These are phyloP conservation scores for Nesidiocoris tenuis DNA, from an alignment of 2,888 invertebrate genomes.

Conservation along the genomic window DNA sequence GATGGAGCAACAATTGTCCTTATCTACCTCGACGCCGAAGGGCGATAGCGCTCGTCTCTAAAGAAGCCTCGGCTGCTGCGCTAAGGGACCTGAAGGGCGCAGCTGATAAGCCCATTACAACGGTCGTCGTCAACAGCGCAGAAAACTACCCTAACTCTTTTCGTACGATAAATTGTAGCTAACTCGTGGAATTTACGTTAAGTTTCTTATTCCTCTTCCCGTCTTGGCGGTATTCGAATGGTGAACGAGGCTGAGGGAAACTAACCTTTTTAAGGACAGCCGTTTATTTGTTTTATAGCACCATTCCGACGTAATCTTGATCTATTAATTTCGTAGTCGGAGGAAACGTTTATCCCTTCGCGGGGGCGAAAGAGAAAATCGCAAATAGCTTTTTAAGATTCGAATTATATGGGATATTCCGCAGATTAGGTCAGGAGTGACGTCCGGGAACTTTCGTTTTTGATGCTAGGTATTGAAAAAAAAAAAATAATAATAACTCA, in stretches of 20 bases:
- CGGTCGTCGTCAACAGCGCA: constrained; percentile 19
- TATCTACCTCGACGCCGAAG: constrained; percentile 3
- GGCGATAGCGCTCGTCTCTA: constrained; percentile 3
- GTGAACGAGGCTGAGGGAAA: background rate
- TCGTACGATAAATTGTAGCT: constrained; percentile 14
- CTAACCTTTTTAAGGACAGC: constrained; percentile 9
- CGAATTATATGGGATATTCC: too few species aligned
- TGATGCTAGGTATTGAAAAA: too few species aligned
- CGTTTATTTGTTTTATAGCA: constrained; percentile 32
- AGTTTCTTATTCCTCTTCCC: background rate
- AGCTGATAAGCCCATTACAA: constrained; percentile 36
- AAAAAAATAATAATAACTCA: too few species aligned
- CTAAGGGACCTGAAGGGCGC: constrained; percentile 1
- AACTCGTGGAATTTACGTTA: constrained; percentile 27
- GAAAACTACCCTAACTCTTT: constrained; percentile 30
- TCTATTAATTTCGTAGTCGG: constrained; percentile 20
- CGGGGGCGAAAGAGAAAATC: background rate
- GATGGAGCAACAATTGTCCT: constrained; percentile 31
- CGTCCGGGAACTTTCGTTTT: too few species aligned
- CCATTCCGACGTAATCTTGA: constrained; percentile 19
- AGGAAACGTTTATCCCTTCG: background rate
- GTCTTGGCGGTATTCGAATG: background rate
- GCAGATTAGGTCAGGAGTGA: too few species aligned
- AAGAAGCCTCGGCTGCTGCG: constrained; percentile 1
- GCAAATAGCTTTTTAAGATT: too few species aligned